phyloP scores from a whole-genome alignment of 2,113 vertebrate species.

The Paramisgurnus dabryanus region DNA sequence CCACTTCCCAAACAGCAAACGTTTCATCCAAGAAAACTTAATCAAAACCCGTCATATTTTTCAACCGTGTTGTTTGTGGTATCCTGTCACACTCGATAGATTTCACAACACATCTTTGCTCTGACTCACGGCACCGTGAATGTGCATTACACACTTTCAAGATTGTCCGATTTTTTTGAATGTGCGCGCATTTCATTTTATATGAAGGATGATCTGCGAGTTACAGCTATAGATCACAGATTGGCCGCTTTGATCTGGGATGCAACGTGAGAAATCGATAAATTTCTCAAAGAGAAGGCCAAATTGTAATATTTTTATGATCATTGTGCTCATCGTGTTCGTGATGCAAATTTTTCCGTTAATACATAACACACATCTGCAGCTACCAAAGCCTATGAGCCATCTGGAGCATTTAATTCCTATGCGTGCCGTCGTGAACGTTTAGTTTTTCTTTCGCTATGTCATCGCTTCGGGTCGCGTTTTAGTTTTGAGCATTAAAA shows the following conservation, averaged over 20 bases:
- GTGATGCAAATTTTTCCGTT: slow-evolving; percentile 75
- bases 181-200: slow-evolving; percentile 60
- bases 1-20: not conserved
- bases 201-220: slow-evolving; percentile 28
- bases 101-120: not conserved
- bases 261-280: no score
- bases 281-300: not conserved
- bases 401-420: slow-evolving; percentile 60
- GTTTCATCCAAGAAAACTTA: not conserved
- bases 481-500: slow-evolving; percentile 60
- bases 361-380: slow-evolving; percentile 72
- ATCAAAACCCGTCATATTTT: slow-evolving; percentile 25
- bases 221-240: slow-evolving; percentile 3
- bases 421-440: slow-evolving; percentile 35
- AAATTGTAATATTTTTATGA: not conserved
- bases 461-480: slow-evolving; percentile 35
- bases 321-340: slow-evolving; percentile 50
- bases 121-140: slow-evolving; percentile 33
- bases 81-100: not conserved
- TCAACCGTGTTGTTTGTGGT: not conserved
- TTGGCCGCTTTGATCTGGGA: not conserved
- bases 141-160: slow-evolving; percentile 43
- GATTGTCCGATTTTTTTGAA: slow-evolving; percentile 71
- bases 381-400: slow-evolving; percentile 78
- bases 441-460: slow-evolving; percentile 6